Percentiles rank a stretch among this genome's conserved stretches.
These are phyloP conservation scores for Phytoseiulus persimilis DNA, from an alignment of 2,888 invertebrate genomes.

Conservation along the genomic window DNA sequence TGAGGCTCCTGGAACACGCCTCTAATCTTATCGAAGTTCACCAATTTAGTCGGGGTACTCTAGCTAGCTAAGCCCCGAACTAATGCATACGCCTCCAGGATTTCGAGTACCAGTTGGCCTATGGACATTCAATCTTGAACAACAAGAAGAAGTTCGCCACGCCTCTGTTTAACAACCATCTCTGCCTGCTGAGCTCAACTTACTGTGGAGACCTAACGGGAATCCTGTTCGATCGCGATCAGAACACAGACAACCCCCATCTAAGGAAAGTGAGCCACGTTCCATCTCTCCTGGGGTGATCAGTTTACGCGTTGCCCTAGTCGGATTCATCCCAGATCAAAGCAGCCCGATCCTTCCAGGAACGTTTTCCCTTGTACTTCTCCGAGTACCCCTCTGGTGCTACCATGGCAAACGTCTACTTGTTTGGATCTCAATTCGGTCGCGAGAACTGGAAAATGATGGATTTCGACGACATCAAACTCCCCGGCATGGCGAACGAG, in stretches of 20 bases:
- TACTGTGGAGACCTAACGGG: neutral
- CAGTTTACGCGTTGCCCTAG: too few species aligned
- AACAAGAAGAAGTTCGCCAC: neutral
- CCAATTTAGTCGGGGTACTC: neutral
- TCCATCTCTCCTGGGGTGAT: too few species aligned
- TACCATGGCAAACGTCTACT: neutral
- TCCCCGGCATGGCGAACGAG: neutral
- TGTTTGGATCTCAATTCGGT: neutral
- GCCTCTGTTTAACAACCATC: neutral
- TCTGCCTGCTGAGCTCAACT: neutral
- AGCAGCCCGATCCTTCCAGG: too few species aligned
- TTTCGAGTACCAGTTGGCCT: neutral
- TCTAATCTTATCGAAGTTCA: too few species aligned
- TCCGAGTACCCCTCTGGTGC: neutral
- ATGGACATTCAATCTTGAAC: neutral
- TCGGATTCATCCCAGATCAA: too few species aligned
- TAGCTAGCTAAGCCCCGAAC: neutral
- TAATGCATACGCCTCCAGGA: neutral
- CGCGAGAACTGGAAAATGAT: neutral
- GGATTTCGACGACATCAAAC: neutral
- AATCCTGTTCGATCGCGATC: slow-evolving; percentile 8
- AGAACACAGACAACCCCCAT: neutral
- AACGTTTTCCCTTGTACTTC: too few species aligned
- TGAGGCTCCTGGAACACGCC: neutral
- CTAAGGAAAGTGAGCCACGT: neutral